These are phyloP conservation scores for Prenolepis imparis DNA, from an alignment of 2,888 invertebrate genomes.

Conservation along the genomic window DNA sequence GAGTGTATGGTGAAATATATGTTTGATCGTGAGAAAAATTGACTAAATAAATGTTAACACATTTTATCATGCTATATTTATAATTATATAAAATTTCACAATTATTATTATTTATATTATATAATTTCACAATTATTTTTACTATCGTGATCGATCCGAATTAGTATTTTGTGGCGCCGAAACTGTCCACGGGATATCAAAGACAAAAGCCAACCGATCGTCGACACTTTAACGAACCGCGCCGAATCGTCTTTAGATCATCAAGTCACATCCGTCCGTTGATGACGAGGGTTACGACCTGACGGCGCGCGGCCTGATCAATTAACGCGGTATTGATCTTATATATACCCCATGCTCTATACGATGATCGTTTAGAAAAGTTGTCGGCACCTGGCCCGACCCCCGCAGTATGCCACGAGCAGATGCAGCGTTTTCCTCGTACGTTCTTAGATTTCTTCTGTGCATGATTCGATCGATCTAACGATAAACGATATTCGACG, in stretches of 20 bases:
- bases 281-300: conserved; percentile 45
- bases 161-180: not conserved
- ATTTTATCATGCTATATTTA: not conserved
- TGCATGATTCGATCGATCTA: conserved; percentile 59
- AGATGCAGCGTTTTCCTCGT: conserved; percentile 68
- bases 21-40: not conserved
- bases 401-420: conserved; percentile 76
- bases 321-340: conserved; percentile 77
- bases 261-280: conserved; percentile 64
- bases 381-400: conserved; percentile 79
- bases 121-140: not conserved
- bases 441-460: conserved; percentile 49
- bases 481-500: conserved; percentile 45
- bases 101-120: too few relatives aligned
- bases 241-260: conserved; percentile 61
- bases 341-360: conserved; percentile 54
- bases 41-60: not conserved
- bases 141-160: not conserved
- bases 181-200: conserved; percentile 13
- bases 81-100: not conserved
- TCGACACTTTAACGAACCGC: conserved; percentile 65
- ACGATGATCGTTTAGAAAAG: conserved; percentile 72
- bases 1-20: not conserved
- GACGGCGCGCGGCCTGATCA: conserved; percentile 73
- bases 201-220: conserved; percentile 55